Evolutionary conservation across 2,888 invertebrate genomes (phyloP).

Genomic region (Seira sanloemensis): DNA sequence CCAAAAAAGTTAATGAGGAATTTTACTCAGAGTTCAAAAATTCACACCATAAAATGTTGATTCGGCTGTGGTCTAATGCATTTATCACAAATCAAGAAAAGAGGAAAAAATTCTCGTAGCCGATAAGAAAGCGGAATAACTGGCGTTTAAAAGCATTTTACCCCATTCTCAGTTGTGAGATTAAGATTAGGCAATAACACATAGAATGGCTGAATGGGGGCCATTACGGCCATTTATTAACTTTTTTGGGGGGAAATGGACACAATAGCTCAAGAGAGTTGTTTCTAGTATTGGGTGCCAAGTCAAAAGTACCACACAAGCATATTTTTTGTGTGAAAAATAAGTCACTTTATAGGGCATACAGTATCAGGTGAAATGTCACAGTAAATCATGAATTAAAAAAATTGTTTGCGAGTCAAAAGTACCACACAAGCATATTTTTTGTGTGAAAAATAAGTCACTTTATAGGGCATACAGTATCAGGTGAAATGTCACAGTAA

Average conservation of each 20-base stretch:
- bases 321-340: not conserved
- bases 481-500: conserved; percentile 56
- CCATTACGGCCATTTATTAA: not conserved
- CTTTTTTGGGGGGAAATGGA: not conserved
- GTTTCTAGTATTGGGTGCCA: not conserved
- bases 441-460: not conserved
- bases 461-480: not conserved
- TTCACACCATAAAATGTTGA: too few species aligned
- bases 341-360: not conserved
- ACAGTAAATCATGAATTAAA: not conserved
- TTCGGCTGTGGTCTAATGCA: too few species aligned
- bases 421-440: too few species aligned
- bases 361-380: not conserved
- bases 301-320: too few species aligned
- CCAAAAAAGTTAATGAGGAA: too few species aligned
- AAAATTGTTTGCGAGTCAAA: not conserved
- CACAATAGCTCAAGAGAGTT: too few species aligned
- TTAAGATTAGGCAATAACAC: not conserved
- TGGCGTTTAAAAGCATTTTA: not conserved
- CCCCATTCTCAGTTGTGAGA: too few species aligned
- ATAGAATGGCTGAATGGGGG: not conserved
- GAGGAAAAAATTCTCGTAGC: too few species aligned
- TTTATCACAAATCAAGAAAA: not conserved
- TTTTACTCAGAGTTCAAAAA: too few species aligned
- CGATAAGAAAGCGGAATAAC: too few species aligned